Evolutionary conservation across 2,888 invertebrate species (phyloP), one percentile per base, ranked within the genome.

Genomic region (Epinotia demarniana): DNA sequence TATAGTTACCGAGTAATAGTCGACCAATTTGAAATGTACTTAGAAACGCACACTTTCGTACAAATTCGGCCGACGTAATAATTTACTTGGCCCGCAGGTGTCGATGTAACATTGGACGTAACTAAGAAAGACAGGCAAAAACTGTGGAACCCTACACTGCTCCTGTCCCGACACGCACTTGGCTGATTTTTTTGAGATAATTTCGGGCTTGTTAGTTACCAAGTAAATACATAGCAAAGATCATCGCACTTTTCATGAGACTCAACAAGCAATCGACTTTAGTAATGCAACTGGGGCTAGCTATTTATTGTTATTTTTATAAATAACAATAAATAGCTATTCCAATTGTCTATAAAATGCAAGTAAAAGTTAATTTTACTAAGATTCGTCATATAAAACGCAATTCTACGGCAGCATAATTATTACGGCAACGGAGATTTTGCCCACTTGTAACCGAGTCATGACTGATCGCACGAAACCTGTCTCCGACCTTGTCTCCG

Each of bases 401-500:
- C 60, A 60, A 60, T 39, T 39, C 39, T 60, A 58, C 13, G 19
- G 5, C 58, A 27, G 11, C 23, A 3, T 13, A 43, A 68, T 68
- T 58, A 74, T 74, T 64, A 70, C 64, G 53, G 64, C 23, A 69
- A 60, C 70, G 53, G 69, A 63, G 18, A 63, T 33, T 49, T 64
- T 58, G 63, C 46, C 57, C 53, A 13, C 57, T 63, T n/a, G 64
- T 62, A 75, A 70, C 72, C 46, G 63, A 53, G 64, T 66, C 60
- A 75, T 66, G 70, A 64, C 75, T 58, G 57, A 58, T 66, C 64
- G 62, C 61, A 49, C 43, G 69, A 82, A 87, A 90, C 91, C 90
- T 86, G 92, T 89, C 88, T 87, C 79, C 87, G 90, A 90, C 92
- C 92, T 92, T 92, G 92, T 80, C 75, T 78, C 76, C 78, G 46